phyloP scores from a whole-genome alignment of 2,797 vertebrate species.

The Pseudochirops corinnae region DNA sequence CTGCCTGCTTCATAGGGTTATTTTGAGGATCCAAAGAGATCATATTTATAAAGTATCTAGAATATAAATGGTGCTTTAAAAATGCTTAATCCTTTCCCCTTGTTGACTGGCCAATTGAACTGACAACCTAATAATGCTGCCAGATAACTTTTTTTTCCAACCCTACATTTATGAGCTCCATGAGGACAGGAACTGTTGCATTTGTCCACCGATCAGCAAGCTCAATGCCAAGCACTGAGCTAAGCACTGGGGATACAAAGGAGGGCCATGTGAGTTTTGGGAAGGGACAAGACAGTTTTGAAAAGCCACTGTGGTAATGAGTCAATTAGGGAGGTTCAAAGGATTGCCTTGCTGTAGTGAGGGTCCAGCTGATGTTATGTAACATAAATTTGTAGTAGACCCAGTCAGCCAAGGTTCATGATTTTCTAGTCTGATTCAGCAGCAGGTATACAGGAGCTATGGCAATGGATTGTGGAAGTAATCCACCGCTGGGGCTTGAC shows the following conservation, averaged over 20 bases:
- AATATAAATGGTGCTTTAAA: not conserved
- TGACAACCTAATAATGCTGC: not conserved
- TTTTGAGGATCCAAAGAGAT: not conserved
- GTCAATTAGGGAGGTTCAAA: not conserved
- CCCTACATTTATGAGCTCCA: not conserved
- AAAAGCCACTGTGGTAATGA: not conserved
- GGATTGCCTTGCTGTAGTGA: not conserved
- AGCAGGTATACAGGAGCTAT: not conserved
- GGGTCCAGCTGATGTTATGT: not conserved
- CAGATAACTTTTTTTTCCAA: not conserved
- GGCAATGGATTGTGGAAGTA: not conserved
- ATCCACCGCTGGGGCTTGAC: not conserved
- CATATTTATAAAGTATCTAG: not conserved
- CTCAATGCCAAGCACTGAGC: not conserved
- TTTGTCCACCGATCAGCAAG: not conserved
- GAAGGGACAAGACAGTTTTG: not conserved
- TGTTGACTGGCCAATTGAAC: not conserved
- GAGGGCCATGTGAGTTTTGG: not conserved
- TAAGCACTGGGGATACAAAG: not conserved
- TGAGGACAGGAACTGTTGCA: not conserved
- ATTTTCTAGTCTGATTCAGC: not conserved
- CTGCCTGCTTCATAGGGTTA: not conserved
- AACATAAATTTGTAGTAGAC: not conserved
- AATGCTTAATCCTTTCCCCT: not conserved
- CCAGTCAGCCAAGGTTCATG: not conserved